Percentiles rank a stretch among this genome's conserved stretches.
Evolutionary conservation across 2,113 vertebrate species (phyloP).

Genomic region (Gymnogyps californianus): DNA sequence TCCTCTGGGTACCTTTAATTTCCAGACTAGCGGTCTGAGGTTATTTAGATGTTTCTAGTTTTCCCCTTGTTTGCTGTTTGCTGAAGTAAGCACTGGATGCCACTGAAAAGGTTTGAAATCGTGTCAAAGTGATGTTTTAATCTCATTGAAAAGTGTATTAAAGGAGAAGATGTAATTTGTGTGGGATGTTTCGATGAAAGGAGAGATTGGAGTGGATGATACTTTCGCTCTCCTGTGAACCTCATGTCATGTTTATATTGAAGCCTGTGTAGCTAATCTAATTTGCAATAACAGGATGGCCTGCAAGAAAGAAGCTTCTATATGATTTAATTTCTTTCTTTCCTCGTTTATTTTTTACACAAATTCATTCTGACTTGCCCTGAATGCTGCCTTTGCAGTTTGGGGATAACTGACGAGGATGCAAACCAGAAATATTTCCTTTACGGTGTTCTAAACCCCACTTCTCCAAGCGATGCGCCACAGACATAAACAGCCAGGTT

Average conservation of each 20-base stretch:
- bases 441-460: background rate
- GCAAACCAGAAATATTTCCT: background rate
- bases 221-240: conserved; percentile 67
- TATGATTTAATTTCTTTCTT: conserved; percentile 40
- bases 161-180: conserved; percentile 77
- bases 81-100: conserved; percentile 43
- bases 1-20: background rate
- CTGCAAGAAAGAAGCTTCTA: conserved; percentile 25
- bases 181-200: conserved; percentile 71
- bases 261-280: conserved; percentile 72
- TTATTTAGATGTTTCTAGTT: background rate
- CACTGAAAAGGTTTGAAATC: conserved; percentile 59
- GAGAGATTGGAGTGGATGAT: conserved; percentile 78
- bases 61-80: conserved; percentile 39
- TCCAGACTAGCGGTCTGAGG: background rate
- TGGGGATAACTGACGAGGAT: background rate
- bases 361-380: conserved; percentile 60
- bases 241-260: conserved; percentile 73
- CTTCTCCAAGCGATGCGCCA: background rate
- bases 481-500: background rate
- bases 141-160: conserved; percentile 78
- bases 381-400: conserved; percentile 10
- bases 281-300: conserved; percentile 73
- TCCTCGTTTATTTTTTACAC: background rate
- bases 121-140: conserved; percentile 84